A percentile compares a stretch with the other conserved stretches of the same genome.
phyloP scores from a whole-genome alignment of 2,797 vertebrate species.

The Odontamblyopus lacepedii region DNA sequence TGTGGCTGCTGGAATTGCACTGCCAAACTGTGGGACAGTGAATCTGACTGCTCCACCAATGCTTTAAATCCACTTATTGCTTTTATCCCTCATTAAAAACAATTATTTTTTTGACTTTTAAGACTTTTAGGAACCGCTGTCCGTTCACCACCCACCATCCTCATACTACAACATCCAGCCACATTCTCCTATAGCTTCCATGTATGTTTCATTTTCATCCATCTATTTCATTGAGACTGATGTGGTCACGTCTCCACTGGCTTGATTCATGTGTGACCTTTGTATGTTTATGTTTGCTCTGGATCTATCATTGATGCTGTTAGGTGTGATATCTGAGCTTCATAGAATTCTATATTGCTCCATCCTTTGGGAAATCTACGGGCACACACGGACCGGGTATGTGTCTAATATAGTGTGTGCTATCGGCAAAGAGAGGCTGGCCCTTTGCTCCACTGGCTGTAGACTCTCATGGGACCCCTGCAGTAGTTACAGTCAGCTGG shows the following conservation, averaged over 20 bases:
- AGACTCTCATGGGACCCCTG: constrained; percentile 33
- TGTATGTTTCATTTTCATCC: neutral
- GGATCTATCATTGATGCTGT: constrained; percentile 8
- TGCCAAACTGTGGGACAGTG: no score
- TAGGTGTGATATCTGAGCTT: constrained; percentile 16
- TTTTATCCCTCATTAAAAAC: no score
- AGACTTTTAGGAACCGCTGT: no score
- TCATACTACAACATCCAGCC: no score
- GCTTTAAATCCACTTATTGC: no score
- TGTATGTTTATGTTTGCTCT: constrained; percentile 13
- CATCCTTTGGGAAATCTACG: constrained; percentile 17
- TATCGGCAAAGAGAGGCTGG: constrained; percentile 45
- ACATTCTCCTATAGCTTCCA: neutral
- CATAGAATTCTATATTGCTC: constrained; percentile 14
- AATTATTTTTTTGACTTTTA: no score
- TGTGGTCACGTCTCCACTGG: constrained; percentile 10
- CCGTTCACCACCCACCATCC: neutral
- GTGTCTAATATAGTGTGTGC: constrained; percentile 53
- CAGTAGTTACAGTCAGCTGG: constrained; percentile 35
- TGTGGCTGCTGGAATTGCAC: no score
- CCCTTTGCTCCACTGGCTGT: constrained; percentile 42
- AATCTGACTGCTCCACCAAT: no score
- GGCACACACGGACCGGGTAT: constrained; percentile 23
- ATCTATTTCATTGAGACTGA: constrained; percentile 9
- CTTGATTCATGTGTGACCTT: constrained; percentile 19